Evolutionary conservation across 2,797 vertebrate species (phyloP).

Genomic region (Ciconia nigra): DNA sequence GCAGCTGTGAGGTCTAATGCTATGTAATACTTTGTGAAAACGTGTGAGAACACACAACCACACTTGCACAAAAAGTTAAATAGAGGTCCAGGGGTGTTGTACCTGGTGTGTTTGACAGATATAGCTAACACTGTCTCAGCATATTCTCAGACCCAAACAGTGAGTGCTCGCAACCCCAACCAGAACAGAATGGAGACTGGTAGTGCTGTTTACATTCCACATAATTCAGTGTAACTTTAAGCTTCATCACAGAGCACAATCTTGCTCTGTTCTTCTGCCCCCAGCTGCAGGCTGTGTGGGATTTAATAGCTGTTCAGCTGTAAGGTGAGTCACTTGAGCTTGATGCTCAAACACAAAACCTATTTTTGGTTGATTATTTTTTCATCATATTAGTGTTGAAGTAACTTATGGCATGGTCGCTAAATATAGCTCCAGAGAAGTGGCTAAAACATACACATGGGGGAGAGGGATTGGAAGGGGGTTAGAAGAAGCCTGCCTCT

Average conservation of each 20-base stretch:
- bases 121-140: background rate
- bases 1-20: background rate
- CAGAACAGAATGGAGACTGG: background rate
- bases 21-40: background rate
- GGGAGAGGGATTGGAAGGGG: fast-evolving
- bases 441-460: background rate
- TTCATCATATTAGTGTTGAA: background rate
- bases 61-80: background rate
- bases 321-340: background rate
- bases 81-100: background rate
- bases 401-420: background rate
- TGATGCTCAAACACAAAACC: background rate
- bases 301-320: background rate
- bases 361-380: background rate
- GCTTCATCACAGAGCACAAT: background rate
- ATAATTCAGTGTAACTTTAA: background rate
- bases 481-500: background rate
- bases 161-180: background rate
- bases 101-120: background rate
- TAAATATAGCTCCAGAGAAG: background rate
- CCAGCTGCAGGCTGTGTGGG: background rate
- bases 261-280: background rate
- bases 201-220: background rate
- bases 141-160: background rate
- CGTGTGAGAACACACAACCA: background rate